Evolutionary conservation across 2,797 vertebrate species (phyloP).

Genomic region (Channa striata): DNA sequence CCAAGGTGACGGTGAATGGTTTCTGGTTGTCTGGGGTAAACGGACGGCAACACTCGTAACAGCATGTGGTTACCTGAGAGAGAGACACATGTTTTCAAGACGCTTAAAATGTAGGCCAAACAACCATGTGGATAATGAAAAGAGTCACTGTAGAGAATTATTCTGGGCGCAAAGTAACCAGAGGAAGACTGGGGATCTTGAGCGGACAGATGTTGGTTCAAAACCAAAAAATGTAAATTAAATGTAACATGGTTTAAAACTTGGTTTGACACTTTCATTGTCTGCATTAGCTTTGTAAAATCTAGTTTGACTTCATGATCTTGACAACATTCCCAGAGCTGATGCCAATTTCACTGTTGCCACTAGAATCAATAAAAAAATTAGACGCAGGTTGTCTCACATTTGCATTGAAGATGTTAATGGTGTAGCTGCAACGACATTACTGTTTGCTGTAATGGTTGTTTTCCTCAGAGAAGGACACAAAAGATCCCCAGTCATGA

Average conservation of each 20-base stretch:
- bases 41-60: slow-evolving; percentile 90
- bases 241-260: too few species aligned
- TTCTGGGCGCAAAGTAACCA: too few species aligned
- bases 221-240: too few species aligned
- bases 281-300: neutral
- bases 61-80: slow-evolving; percentile 91
- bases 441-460: neutral
- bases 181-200: too few species aligned
- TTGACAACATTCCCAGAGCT: slow-evolving; percentile 8
- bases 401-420: slow-evolving; percentile 2
- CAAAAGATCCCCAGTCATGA: neutral
- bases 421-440: neutral
- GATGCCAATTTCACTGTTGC: neutral
- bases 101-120: neutral
- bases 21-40: slow-evolving; percentile 89
- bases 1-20: slow-evolving; percentile 84
- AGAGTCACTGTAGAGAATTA: too few species aligned
- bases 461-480: slow-evolving; percentile 9
- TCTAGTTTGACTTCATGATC: too few species aligned
- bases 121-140: too few species aligned
- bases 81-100: neutral
- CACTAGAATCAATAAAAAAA: slow-evolving; percentile 1
- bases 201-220: too few species aligned
- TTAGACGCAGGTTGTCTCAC: neutral
- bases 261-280: too few species aligned